Evolutionary conservation across 2,113 vertebrate species (phyloP).

Genomic region (Trematomus loennbergii): DNA sequence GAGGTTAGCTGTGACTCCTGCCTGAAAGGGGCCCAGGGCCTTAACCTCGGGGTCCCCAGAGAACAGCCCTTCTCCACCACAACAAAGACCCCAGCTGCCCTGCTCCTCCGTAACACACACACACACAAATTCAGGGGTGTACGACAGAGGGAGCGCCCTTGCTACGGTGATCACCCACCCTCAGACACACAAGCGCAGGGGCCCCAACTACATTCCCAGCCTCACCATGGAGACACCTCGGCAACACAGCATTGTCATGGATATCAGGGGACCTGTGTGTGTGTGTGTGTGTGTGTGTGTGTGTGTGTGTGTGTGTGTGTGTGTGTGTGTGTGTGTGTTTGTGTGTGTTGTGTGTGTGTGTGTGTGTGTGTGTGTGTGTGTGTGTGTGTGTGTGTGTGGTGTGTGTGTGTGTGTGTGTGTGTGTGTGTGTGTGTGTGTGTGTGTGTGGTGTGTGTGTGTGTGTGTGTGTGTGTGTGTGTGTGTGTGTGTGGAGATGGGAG

Average conservation of each 20-base stretch:
- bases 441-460: constrained; percentile 68
- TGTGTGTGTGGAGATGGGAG: constrained; percentile 68
- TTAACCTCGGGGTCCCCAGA: constrained; percentile 80
- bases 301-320: constrained; percentile 50
- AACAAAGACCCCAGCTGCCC: constrained; percentile 88
- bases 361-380: constrained; percentile 69
- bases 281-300: constrained; percentile 52
- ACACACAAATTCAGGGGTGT: constrained; percentile 61
- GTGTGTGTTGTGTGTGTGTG: constrained; percentile 65
- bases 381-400: constrained; percentile 52
- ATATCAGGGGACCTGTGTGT: constrained; percentile 86
- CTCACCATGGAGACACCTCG: constrained; percentile 87
- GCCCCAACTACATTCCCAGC: constrained; percentile 84
- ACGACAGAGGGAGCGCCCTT: constrained; percentile 69
- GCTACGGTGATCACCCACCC: constrained; percentile 62
- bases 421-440: constrained; percentile 66
- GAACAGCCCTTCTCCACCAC: constrained; percentile 80
- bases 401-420: constrained; percentile 51
- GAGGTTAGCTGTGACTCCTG: constrained; percentile 76
- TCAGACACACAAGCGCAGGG: constrained; percentile 72
- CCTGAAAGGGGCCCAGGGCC: constrained; percentile 72
- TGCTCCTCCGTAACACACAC: constrained; percentile 67
- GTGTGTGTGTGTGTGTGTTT: constrained; percentile 67
- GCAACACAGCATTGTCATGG: constrained; percentile 92
- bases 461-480: constrained; percentile 68